A percentile compares a stretch with the other conserved stretches of the same genome.
Conservation (phyloP, 92 coral and sea anemone species). For the Epizoanthus ramosus region DNA sequence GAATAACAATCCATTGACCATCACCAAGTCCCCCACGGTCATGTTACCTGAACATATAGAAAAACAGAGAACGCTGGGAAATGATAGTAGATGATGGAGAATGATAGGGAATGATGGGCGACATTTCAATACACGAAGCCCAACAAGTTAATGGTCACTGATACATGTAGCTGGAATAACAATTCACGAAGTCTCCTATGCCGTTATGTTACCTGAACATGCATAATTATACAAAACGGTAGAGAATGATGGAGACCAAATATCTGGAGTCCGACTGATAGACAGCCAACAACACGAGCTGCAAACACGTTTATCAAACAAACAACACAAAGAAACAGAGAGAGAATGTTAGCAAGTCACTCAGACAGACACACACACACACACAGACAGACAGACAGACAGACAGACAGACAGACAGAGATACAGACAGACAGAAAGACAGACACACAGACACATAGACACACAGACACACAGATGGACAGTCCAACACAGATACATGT, state of each 20-base stretch:
- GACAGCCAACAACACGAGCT: too few relatives aligned
- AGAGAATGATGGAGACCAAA: too few relatives aligned
- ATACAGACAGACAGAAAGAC: too few relatives aligned
- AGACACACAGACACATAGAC: not conserved
- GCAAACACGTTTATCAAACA: too few relatives aligned
- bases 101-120: not conserved
- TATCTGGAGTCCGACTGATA: too few relatives aligned
- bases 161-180: conserved; percentile 88
- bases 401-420: not conserved
- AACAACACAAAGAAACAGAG: too few relatives aligned
- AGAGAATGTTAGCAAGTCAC: too few relatives aligned
- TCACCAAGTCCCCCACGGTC: conserved; percentile 96
- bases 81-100: not conserved
- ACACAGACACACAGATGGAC: not conserved
- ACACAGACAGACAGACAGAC: not conserved
- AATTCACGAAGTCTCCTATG: conserved; percentile 90
- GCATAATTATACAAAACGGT: not conserved
- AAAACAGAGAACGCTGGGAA: too few relatives aligned
- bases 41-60: conserved; percentile 70
- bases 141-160: conserved; percentile 93
- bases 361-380: not conserved
- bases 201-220: conserved; percentile 90
- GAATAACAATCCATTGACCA: conserved; percentile 96
- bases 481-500: not conserved
- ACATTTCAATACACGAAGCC: conserved; percentile 60